phyloP scores from a whole-genome alignment of 2,797 vertebrate species.

The Mus caroli region DNA sequence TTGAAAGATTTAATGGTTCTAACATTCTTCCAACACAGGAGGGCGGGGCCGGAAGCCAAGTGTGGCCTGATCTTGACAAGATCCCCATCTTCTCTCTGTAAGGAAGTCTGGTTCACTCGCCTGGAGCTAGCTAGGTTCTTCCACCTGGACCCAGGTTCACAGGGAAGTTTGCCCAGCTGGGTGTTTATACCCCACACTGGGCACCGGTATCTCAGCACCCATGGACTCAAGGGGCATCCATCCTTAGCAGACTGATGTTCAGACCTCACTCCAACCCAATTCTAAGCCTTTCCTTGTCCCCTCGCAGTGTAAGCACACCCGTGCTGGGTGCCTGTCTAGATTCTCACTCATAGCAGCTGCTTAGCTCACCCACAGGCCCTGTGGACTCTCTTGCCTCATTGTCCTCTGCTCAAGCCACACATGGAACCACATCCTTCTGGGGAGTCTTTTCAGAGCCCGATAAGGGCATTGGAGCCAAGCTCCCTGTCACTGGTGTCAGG shows the following conservation, averaged over 20 bases:
- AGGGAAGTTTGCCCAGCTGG: not conserved
- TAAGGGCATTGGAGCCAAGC: fast-evolving
- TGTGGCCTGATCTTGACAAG: not conserved
- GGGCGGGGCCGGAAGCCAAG: not conserved
- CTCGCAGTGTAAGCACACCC: not conserved
- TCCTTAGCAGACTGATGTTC: fast-evolving
- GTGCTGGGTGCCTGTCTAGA: fast-evolving
- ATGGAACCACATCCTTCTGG: too few species aligned
- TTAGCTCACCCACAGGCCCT: not conserved
- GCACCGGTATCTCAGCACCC: not conserved
- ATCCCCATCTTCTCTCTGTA: not conserved
- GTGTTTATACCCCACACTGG: fast-evolving
- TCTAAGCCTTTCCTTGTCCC: fast-evolving
- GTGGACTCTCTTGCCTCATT: not conserved
- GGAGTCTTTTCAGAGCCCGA: not conserved
- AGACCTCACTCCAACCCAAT: fast-evolving
- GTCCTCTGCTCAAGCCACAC: too few species aligned
- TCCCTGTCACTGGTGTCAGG: too few species aligned
- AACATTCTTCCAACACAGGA: not conserved
- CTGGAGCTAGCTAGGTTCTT: not conserved
- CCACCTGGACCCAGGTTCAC: fast-evolving
- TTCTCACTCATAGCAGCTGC: not conserved
- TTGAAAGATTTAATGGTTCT: not conserved
- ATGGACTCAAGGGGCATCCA: fast-evolving
- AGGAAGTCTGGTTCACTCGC: not conserved